Percentiles rank a stretch among this genome's conserved stretches.
phyloP scores from a whole-genome alignment of 1,140 invertebrate genomes.

The Leptinotarsa defecta region DNA sequence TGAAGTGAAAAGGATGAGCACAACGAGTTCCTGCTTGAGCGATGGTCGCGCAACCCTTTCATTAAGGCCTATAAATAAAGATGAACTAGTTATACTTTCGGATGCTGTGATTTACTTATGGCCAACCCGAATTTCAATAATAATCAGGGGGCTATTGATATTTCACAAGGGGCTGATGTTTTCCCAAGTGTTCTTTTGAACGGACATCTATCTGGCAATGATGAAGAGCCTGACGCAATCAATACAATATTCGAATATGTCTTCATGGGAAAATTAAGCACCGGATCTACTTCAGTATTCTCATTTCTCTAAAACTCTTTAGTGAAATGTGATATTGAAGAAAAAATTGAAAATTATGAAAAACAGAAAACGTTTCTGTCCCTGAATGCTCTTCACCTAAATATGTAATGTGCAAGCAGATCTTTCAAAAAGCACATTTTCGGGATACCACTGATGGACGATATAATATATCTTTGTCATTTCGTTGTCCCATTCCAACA shows the following conservation, averaged over 20 bases:
- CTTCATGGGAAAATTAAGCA: neutral
- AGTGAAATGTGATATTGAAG: neutral
- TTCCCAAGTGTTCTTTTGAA: neutral
- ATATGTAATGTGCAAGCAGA: conserved; percentile 30
- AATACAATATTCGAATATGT: neutral
- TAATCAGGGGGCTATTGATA: neutral
- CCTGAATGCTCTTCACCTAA: conserved; percentile 35
- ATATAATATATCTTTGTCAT: conserved; percentile 50
- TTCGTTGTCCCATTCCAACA: conserved; percentile 38
- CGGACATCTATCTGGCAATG: neutral
- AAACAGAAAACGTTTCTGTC: conserved; percentile 43
- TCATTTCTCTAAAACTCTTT: neutral
- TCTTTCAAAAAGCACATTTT: too few species aligned
- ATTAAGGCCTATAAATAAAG: too few species aligned
- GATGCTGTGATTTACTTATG: neutral
- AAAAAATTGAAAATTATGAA: conserved; percentile 43
- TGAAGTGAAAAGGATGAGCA: too few species aligned
- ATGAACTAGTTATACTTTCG: too few species aligned
- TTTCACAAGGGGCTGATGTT: neutral
- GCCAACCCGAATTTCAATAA: neutral
- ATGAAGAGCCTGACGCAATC: neutral
- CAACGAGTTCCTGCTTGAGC: too few species aligned
- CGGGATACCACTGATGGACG: conserved; percentile 36
- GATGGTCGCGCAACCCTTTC: too few species aligned
- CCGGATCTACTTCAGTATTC: neutral